Base-by-base conservation (phyloP, 1,140 invertebrate genomes). In the Magallana ariakensis region DNA sequence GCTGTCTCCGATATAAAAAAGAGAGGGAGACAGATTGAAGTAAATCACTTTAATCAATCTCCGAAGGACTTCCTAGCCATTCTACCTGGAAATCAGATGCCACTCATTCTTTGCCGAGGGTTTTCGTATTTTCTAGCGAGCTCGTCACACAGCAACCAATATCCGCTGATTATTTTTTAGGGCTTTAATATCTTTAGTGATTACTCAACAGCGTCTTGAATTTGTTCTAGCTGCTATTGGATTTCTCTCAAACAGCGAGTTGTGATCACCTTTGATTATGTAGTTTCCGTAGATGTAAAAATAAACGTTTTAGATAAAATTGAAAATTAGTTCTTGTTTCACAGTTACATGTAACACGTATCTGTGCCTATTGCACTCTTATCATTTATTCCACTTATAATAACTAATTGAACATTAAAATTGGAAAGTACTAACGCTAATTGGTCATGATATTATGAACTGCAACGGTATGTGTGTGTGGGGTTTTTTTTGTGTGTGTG, bases 1-100 rank as follows among this genome's bases (percentile, higher is more conserved):
- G 66, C 19, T 75, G 22, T 75, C 33, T 75, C 66, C 66, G 66
- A 75, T 75, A 75, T 46, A 46, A 26, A 26, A 75, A 75, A 75
- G 33, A 75, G 33, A 26, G 66, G 58, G 66, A 26, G 66, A 75
- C 66, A 75, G 33, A 75, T 75, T 75, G 66, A 26, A 75, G 22
- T 75, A 75, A 75, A 75, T 19, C 66, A 26, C 66, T 75, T 26
- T 75, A 75, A 75, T 75, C 66, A 75, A 33, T 75, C 66, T 75
- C 22, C 66, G 22, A 26, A 26, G 22, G 66, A 33, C 66, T 75
- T 75, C 66, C 15, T 11, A 11, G 22, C 33, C 22, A 75, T 75
- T 75, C 62, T 75, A 75, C 66, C 66, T 75, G 66, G 66, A 75
- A 75, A 75, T 75, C 66, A 75, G 19, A 33, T 26, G 66, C 13